These are phyloP conservation scores for Macquaria australasica DNA, from an alignment of 2,113 vertebrate species.

Conservation along the genomic window DNA sequence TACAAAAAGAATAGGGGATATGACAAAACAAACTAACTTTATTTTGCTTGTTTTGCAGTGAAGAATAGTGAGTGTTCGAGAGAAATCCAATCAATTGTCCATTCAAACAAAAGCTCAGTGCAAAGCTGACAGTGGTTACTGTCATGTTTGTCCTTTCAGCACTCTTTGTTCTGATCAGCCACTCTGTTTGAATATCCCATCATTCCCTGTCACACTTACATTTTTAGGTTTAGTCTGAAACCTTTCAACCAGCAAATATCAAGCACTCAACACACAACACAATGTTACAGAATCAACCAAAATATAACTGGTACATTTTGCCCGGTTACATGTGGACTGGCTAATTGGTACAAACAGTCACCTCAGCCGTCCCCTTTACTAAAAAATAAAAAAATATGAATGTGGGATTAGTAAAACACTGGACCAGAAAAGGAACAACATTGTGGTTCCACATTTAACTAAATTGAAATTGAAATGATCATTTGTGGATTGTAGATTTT, in stretches of 20 bases:
- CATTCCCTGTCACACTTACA: not conserved
- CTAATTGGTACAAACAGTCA: not conserved
- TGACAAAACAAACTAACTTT: not conserved
- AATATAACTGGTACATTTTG: not conserved
- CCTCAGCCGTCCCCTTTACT: not conserved
- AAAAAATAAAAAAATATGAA: not conserved
- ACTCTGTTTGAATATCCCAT: slow-evolving; percentile 12
- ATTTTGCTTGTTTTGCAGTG: slow-evolving; percentile 22
- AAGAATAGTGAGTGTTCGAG: slow-evolving; percentile 51
- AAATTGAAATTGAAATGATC: too few species aligned
- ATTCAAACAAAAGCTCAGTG: slow-evolving; percentile 63
- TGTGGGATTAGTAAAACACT: not conserved
- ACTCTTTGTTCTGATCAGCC: slow-evolving; percentile 20
- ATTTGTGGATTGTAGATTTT: not conserved
- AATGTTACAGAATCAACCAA: not conserved
- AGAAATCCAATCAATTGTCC: slow-evolving; percentile 47
- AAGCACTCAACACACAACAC: not conserved
- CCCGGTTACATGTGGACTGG: not conserved
- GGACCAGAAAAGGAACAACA: not conserved
- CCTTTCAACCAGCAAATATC: not conserved
- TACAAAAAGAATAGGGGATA: not conserved
- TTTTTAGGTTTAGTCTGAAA: not conserved
- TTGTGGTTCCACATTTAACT: not conserved
- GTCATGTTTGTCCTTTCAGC: slow-evolving; percentile 44
- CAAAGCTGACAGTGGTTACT: slow-evolving; percentile 31